phyloP scores from a whole-genome alignment of 2,888 invertebrate genomes.

The Linnaemya vulpina region DNA sequence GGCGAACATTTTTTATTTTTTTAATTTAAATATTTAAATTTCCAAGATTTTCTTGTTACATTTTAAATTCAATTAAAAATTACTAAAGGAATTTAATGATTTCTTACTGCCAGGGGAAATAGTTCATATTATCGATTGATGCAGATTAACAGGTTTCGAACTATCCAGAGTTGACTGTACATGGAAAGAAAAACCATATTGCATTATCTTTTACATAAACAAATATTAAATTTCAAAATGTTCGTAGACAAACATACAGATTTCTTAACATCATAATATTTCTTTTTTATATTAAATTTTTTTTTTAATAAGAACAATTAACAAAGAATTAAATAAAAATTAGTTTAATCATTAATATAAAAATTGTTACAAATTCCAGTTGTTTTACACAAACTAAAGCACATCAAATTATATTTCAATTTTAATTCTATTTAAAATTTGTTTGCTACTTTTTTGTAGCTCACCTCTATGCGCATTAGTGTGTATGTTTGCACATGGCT shows the following conservation, averaged over 20 bases:
- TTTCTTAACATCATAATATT: conserved; percentile 2
- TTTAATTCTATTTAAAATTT: neutral
- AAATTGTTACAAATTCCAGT: conserved; percentile 1
- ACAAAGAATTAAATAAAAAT: neutral
- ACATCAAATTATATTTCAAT: neutral
- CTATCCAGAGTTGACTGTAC: no score
- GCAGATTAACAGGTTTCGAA: no score
- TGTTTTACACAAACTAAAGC: neutral
- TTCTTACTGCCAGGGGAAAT: no score
- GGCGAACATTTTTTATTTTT: no score
- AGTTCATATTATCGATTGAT: no score
- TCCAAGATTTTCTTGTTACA: no score
- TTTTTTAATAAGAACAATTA: no score
- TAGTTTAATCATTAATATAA: conserved; percentile 1
- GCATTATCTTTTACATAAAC: neutral
- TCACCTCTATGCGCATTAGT: neutral
- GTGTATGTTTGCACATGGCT: no score
- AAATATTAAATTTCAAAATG: conserved; percentile 26
- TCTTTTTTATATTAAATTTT: neutral
- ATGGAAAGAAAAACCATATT: neutral
- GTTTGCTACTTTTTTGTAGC: neutral
- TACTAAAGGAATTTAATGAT: no score
- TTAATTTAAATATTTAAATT: no score
- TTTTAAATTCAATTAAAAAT: no score
- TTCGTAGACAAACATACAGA: neutral